Conservation (phyloP, 2,113 vertebrate genomes). For the Psephotus haematonotus region DNA sequence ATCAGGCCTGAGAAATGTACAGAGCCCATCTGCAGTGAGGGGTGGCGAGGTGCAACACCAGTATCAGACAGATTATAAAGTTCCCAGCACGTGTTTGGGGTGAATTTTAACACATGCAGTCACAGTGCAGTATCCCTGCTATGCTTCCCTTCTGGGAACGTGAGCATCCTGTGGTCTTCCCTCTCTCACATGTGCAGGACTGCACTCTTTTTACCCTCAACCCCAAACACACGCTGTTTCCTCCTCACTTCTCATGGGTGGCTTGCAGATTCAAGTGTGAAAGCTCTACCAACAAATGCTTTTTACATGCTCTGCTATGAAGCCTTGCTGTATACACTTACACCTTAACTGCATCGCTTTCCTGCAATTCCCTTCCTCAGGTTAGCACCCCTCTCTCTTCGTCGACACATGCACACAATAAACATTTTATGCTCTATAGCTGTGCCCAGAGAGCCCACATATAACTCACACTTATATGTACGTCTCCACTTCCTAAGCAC, state of each 20-base stretch:
- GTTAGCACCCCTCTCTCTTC: not conserved
- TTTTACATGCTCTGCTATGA: not conserved
- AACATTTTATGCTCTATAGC: not conserved
- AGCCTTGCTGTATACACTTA: not conserved
- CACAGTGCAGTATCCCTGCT: not conserved
- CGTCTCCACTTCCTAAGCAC: not conserved
- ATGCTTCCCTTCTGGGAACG: rapidly evolving
- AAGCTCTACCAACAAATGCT: constrained; percentile 1
- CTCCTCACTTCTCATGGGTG: not conserved
- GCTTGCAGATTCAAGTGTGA: constrained; percentile 1
- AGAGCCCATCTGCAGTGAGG: not conserved
- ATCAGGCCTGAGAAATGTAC: not conserved
- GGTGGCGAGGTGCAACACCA: not conserved
- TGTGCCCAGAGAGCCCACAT: not conserved
- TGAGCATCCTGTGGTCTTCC: not conserved
- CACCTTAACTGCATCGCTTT: not conserved
- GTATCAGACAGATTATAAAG: not conserved
- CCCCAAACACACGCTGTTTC: rapidly evolving
- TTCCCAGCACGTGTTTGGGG: not conserved
- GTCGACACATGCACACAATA: not conserved
- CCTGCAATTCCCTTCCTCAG: not conserved
- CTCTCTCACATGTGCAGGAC: not conserved
- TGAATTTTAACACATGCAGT: not conserved
- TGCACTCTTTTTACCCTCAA: not conserved
- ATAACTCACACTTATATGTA: not conserved